Conservation (phyloP, 1,140 invertebrate species). For the Brachionus paranguensis region DNA sequence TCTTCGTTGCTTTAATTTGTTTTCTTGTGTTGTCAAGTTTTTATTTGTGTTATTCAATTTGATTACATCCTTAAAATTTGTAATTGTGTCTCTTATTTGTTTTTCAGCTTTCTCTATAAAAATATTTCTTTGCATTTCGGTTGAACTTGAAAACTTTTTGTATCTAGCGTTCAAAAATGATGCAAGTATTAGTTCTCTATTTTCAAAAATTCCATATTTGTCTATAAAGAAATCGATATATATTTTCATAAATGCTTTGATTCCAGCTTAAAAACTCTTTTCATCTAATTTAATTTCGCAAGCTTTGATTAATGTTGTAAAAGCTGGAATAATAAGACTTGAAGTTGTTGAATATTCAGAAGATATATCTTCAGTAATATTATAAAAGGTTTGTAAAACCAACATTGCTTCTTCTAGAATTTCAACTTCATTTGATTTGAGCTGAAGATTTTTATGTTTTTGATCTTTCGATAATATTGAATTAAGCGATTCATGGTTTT, state of each 20-base stretch:
- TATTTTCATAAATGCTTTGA: neutral
- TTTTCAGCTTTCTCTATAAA: neutral
- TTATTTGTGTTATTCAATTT: neutral
- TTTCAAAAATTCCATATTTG: too few relatives aligned
- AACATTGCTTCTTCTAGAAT: too few relatives aligned
- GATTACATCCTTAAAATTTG: neutral
- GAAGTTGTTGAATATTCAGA: too few relatives aligned
- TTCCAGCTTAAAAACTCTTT: neutral
- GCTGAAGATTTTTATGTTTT: neutral
- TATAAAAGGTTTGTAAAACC: too few relatives aligned
- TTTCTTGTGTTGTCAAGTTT: neutral
- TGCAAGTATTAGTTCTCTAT: neutral
- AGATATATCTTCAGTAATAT: too few relatives aligned
- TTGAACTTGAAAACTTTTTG: neutral
- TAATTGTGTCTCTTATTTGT: neutral
- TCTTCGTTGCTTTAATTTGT: neutral
- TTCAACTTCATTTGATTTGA: too few relatives aligned
- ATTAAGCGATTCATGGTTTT: neutral
- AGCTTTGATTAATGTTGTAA: too few relatives aligned
- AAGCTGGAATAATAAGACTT: too few relatives aligned
- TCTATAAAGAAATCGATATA: neutral
- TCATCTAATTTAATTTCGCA: neutral
- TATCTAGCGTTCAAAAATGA: neutral
- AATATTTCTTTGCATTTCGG: neutral
- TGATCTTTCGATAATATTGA: neutral